These are phyloP conservation scores for Hydractinia echinata DNA, from an alignment of 30 jellyfish, hydroid and myxozoan genomes.

Conservation along the genomic window DNA sequence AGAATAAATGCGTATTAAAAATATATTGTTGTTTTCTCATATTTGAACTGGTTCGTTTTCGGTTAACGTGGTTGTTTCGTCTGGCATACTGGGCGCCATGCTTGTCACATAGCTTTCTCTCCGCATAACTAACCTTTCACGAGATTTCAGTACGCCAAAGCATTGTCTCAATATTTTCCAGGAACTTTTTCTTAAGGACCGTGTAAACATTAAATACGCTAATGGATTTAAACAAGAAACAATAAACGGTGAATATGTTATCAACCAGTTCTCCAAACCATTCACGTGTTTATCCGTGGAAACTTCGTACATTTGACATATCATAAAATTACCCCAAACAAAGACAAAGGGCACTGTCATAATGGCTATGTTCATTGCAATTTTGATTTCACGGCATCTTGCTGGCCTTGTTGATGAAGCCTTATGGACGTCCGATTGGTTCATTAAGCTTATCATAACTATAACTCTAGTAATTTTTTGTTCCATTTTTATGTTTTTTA, in stretches of 20 bases:
- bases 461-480: conserved; percentile 31
- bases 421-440: not conserved
- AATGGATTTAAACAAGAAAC: conserved; percentile 32
- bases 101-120: conserved; percentile 17
- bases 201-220: conserved; percentile 27
- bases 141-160: not conserved
- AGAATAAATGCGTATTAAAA: too few relatives aligned
- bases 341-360: conserved; percentile 37
- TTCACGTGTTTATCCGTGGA: conserved; percentile 5
- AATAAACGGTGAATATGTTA: conserved; percentile 25
- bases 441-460: conserved; percentile 14
- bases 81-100: not conserved
- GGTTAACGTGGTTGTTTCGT: conserved; percentile 3
- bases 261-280: conserved; percentile 36
- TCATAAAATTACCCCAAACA: conserved; percentile 42
- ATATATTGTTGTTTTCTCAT: not conserved
- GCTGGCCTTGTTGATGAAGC: conserved; percentile 30
- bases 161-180: not conserved
- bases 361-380: conserved; percentile 28
- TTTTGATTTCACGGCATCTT: conserved; percentile 32
- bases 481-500: conserved; percentile 32
- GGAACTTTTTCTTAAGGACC: conserved; percentile 33
- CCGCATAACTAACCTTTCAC: not conserved
- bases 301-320: conserved; percentile 26
- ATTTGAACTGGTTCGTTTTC: not conserved